These are phyloP conservation scores for Neuroscelio doddi DNA, from an alignment of 2,888 invertebrate genomes.

Conservation along the genomic window DNA sequence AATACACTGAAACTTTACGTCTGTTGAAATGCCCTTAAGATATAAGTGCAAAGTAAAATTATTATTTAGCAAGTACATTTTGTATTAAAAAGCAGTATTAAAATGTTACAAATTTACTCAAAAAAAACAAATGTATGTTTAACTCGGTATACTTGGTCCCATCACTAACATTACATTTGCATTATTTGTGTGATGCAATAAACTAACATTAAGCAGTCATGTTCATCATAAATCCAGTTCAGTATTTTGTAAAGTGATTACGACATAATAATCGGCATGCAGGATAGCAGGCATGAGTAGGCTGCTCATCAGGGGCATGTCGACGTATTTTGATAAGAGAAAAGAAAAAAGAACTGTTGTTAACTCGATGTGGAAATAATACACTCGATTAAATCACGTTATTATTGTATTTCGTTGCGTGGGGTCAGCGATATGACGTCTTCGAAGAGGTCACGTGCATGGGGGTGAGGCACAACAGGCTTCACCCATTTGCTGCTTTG, in stretches of 20 bases:
- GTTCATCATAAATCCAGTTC: not conserved
- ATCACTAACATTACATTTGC: conserved; percentile 2
- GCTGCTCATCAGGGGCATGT: conserved; percentile 4
- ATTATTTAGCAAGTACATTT: no score
- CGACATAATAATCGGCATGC: conserved; percentile 4
- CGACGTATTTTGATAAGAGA: conserved; percentile 23
- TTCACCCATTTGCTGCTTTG: conserved; percentile 56
- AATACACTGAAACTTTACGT: no score
- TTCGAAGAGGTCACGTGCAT: conserved; percentile 60
- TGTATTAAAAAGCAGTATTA: no score
- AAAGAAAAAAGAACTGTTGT: conserved; percentile 16
- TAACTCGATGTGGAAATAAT: conserved; percentile 28
- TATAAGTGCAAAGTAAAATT: no score
- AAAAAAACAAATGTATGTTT: no score
- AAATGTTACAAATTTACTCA: no score
- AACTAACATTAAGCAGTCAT: not conserved
- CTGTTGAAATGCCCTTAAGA: no score
- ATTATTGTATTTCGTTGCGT: conserved; percentile 45
- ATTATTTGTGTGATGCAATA: conserved; percentile 5
- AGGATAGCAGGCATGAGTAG: not conserved
- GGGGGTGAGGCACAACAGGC: conserved; percentile 65
- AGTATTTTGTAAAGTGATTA: conserved; percentile 12
- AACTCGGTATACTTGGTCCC: no score
- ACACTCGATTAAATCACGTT: conserved; percentile 39
- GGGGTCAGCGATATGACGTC: conserved; percentile 48